Base-by-base conservation (phyloP, 2,888 invertebrate genomes). In the Mechanitis messenoides region DNA sequence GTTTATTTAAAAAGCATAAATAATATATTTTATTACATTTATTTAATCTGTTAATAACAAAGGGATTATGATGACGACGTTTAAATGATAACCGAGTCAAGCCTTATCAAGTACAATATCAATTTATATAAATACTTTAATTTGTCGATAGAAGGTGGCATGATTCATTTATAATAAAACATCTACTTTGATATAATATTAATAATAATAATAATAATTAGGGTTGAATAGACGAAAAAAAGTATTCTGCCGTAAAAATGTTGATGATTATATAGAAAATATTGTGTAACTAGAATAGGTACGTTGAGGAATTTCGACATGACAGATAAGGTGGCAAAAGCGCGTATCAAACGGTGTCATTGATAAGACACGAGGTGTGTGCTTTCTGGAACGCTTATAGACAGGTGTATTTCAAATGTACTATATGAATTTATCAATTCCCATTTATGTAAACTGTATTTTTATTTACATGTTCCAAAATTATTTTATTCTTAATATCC, bases 301-400 rank as follows among this genome's bases (percentile, higher is more conserved):
- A 77, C 69, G 74, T 77, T 79, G 83, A 87, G 85, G 84, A 87
- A 89, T 90, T 90, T 89, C 87, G 85, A 89, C 88, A 89, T 79
- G 78, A 78, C 78, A 86, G 87, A 88, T 88, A 88, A 88, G 81
- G 79, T 78, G 75, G 79, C 75, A 73, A 78, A 76, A 81, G 83
- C 81, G 75, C 84, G 68, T 88, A 89, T 89, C 89, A 88, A 89
- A 89, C 82, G 83, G 87, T 89, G 89, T 89, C 89, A 87, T 80
- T 83, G 89, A 89, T 89, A 89, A 89, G 78, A 74, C 68, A 71
- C 77, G 76, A 84, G 85, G 86, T 84, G 83, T 78, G 81, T 76
- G 80, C 78, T 83, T 83, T 84, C 84, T 84, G 81, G 80, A 81
- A 77, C 81, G 77, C 72, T 73, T 75, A 72, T 71, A 74, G 73